Evolutionary conservation across 2,797 vertebrate species (phyloP).

Genomic region (Acomys russatus): DNA sequence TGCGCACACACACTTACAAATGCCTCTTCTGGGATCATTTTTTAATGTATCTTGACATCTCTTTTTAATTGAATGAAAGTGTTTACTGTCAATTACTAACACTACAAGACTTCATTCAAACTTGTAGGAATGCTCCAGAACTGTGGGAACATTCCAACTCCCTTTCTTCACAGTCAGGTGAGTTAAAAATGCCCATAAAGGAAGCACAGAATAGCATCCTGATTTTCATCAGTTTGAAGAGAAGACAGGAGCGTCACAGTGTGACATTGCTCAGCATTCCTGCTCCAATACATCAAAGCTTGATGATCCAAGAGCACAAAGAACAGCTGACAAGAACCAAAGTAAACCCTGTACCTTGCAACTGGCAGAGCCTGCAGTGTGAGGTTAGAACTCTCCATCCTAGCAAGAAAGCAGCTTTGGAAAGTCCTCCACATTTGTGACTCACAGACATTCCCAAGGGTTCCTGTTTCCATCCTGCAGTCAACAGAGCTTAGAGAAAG

Average conservation of each 20-base stretch:
- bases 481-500: constrained; percentile 65
- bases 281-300: constrained; percentile 69
- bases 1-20: constrained; percentile 11
- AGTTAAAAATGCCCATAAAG: constrained; percentile 45
- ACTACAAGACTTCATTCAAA: constrained; percentile 68
- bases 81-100: constrained; percentile 54
- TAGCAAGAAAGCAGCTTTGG: constrained; percentile 73
- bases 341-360: constrained; percentile 62
- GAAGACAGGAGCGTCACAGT: constrained; percentile 38
- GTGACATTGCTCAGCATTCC: constrained; percentile 52
- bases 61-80: constrained; percentile 68
- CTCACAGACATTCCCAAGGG: constrained; percentile 68
- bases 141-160: constrained; percentile 43
- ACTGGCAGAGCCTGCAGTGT: constrained; percentile 68
- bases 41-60: constrained; percentile 58
- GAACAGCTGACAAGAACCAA: constrained; percentile 76
- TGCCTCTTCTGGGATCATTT: constrained; percentile 20
- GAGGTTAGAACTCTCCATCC: constrained; percentile 71
- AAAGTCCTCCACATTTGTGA: constrained; percentile 74
- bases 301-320: constrained; percentile 68
- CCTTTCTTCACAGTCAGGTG: constrained; percentile 67
- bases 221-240: constrained; percentile 59
- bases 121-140: constrained; percentile 44
- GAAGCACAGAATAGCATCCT: constrained; percentile 34
- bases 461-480: constrained; percentile 57